Evolutionary conservation across 2,113 vertebrate genomes (phyloP), one percentile per base, ranked within the genome.

Genomic region (Cettia cetti): DNA sequence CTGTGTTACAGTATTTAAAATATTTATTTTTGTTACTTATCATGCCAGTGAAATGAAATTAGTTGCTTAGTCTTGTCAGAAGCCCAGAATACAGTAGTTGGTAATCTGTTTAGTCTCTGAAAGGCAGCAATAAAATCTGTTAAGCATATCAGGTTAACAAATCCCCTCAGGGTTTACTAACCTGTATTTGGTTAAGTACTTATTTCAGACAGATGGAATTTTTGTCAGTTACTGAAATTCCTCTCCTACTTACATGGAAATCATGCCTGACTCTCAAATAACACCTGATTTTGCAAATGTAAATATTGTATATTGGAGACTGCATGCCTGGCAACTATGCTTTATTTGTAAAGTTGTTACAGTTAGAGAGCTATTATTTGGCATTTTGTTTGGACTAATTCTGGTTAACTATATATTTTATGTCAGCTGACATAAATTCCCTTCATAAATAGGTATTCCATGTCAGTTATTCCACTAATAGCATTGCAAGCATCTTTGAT

Each of bases 161-260:
- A 84, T 90, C 56, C 68, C 54, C 30, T 42, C 52, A 40, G 68
- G 68, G 74, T 94, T 95, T 94, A 78, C 84, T 82, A 89, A 89
- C 83, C 85, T 87, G 68, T 75, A 54, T 96, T 94, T 90, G 89
- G 80, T 78, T 90, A 94, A 94, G 45, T 70, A 61, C 59, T 90
- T 88, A 63, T 35, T 90, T 94, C 45, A 94, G 77, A 86, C 92
- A 94, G 90, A 82, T 64, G 90, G 93, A 89, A 75, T 94, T 91
- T 80, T 85, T 95, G 83, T 77, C 92, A 80, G 83, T 82, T 45
- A 65, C 39, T 78, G 89, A 83, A 91, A 96, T 95, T 95, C 86
- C 37, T 92, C 31, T 78, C 64, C 60, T 74, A 68, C 77, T 82
- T 96, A 56, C 69, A 75, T 79, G 61, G 44, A 94, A 82, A 82